Percentiles rank a stretch among this genome's conserved stretches.
Evolutionary conservation across 2,113 vertebrate genomes (phyloP).

Genomic region (Climacteris rufus): DNA sequence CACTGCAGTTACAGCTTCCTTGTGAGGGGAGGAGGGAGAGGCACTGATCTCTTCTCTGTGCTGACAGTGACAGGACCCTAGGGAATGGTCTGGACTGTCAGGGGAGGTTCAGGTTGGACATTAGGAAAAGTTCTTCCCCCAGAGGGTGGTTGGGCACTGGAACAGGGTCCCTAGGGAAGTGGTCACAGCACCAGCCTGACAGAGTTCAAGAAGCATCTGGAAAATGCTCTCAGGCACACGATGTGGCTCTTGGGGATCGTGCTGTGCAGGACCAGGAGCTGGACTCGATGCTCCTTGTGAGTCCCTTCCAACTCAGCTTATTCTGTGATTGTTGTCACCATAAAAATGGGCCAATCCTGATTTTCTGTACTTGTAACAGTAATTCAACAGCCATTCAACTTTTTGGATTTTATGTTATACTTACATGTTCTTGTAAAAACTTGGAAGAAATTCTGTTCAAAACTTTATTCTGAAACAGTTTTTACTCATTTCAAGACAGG

Average conservation of each 20-base stretch:
- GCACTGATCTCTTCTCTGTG: not conserved
- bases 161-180: not conserved
- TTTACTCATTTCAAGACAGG: not conserved
- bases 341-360: not conserved
- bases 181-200: not conserved
- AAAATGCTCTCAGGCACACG: not conserved
- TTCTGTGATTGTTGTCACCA: not conserved
- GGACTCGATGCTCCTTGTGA: not conserved
- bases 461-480: not conserved
- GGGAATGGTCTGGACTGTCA: too few relatives aligned
- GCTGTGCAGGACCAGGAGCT: not conserved
- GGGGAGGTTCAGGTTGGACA: not conserved
- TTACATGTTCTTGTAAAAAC: not conserved
- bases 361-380: not conserved
- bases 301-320: not conserved
- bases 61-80: not conserved
- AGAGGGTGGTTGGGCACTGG: not conserved
- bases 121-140: not conserved
- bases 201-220: accelerated
- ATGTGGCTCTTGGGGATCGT: not conserved
- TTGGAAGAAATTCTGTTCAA: not conserved
- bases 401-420: not conserved
- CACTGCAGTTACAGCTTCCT: not conserved
- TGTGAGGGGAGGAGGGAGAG: not conserved
- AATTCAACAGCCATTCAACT: not conserved